phyloP scores from a whole-genome alignment of 64 coral and sea anemone species.

The Porites australiensis region DNA sequence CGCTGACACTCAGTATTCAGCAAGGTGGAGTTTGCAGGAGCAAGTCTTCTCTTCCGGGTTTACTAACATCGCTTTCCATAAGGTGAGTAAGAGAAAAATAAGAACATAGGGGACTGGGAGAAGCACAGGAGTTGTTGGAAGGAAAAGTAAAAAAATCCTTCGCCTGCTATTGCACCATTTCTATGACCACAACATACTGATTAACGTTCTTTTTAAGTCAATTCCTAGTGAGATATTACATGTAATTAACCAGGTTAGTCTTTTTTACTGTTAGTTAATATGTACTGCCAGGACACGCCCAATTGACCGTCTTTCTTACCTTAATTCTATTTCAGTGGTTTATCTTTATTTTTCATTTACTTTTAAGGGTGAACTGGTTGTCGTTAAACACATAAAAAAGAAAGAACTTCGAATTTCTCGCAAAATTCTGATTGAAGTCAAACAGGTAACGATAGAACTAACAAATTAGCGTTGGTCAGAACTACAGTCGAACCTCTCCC shows the following conservation, averaged over 20 bases:
- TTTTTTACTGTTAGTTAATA: no score
- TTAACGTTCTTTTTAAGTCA: no score
- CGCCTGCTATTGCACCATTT: no score
- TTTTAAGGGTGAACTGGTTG: constrained; percentile 73
- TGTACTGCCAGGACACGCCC: no score
- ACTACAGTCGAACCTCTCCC: no score
- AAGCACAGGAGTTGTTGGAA: background rate
- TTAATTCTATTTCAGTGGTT: no score
- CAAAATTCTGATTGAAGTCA: constrained; percentile 90
- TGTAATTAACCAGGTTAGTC: no score
- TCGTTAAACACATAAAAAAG: constrained; percentile 81
- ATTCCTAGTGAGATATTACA: no score
- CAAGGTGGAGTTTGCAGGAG: constrained; percentile 86
- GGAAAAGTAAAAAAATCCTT: no score
- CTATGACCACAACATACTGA: no score
- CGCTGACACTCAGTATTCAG: constrained; percentile 66
- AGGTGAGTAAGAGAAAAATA: constrained; percentile 21
- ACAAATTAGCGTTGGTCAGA: no score
- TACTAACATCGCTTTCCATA: constrained; percentile 82
- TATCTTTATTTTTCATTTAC: background rate
- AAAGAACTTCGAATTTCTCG: constrained; percentile 83
- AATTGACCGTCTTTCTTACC: no score
- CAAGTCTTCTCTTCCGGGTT: constrained; percentile 78
- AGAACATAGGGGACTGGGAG: background rate
- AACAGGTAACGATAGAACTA: constrained; percentile 59